Conservation (phyloP, 2,797 vertebrate species). For the Rhabdomys pumilio region DNA sequence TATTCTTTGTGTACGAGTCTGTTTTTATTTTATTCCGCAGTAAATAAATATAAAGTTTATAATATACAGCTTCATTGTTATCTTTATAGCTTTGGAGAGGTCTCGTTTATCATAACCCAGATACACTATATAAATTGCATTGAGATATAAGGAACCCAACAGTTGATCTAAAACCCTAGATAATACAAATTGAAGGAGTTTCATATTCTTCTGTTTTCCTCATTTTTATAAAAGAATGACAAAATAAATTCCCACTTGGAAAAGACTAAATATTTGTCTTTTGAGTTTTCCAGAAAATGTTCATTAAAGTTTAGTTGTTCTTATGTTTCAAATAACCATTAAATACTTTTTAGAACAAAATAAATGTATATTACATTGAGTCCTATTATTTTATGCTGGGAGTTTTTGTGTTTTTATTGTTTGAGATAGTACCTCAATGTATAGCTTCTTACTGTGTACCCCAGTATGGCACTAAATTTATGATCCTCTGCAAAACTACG, state of each 20-base stretch:
- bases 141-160: slow-evolving; percentile 1
- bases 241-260: slow-evolving; percentile 8
- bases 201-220: neutral
- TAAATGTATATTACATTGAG: neutral
- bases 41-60: slow-evolving; percentile 34
- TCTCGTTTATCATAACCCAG: neutral
- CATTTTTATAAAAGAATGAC: neutral
- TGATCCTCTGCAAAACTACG: neutral
- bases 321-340: slow-evolving; percentile 23
- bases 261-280: neutral
- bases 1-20: neutral
- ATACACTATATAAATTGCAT: neutral
- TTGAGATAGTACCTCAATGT: no score
- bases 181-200: neutral
- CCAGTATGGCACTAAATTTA: no score
- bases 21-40: slow-evolving; percentile 1
- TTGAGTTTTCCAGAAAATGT: neutral
- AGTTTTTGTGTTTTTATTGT: no score
- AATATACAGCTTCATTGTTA: neutral
- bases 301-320: neutral
- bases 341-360: neutral
- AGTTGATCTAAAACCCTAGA: neutral
- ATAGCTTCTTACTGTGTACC: no score
- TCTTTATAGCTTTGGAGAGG: slow-evolving; percentile 5
- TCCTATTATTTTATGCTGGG: neutral